Evolutionary conservation across 2,797 vertebrate species (phyloP), one percentile per base, ranked within the genome.

Genomic region (Nannoperca obscura): DNA sequence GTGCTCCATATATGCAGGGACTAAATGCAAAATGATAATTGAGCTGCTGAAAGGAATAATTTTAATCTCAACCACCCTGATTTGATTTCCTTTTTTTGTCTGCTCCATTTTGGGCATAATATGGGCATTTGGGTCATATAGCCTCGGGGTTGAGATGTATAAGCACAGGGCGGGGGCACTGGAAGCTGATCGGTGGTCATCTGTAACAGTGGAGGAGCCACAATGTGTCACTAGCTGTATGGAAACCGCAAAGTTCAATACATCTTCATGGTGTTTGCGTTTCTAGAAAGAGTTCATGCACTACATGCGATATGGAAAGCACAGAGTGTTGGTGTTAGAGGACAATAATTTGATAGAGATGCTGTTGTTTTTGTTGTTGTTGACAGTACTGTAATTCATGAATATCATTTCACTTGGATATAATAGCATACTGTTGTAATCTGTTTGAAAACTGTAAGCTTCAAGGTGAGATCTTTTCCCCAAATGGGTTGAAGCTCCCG

Each of bases 121-220:
- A 24, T 32, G 57, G n/a, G n/a, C 7, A 14, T 52, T 40, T 42
- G 2, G 22, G 57, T 36, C 20, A 17, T n/a, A 7, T 40, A 20
- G 17, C 46, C 27, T n/a, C 3, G 0, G 34, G 42, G 40, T 19
- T 54, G 20, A 52, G 54, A 64, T 81, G 46, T 15, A 65, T 22
- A 60, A 58, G 27, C 73, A 46, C 32, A 38, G 54, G 36, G 40
- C 55, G 64, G 46, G 54, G 67, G 69, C 47, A 50, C 63, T 79
- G 72, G 64, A 75, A 80, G 78, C 74, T 63, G 47, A 66, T 53
- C 49, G 62, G 27, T 55, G 3, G 3, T 67, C 20, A 12, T 15
- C 44, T 63, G 47, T 77, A 60, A 66, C 34, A 20, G 46, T 76
- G 78, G 83, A 78, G 76, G 74, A 74, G 75, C 17, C 22, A 38